Evolutionary conservation across 2,888 invertebrate species (phyloP).

Genomic region (Argyresthia goedartella): DNA sequence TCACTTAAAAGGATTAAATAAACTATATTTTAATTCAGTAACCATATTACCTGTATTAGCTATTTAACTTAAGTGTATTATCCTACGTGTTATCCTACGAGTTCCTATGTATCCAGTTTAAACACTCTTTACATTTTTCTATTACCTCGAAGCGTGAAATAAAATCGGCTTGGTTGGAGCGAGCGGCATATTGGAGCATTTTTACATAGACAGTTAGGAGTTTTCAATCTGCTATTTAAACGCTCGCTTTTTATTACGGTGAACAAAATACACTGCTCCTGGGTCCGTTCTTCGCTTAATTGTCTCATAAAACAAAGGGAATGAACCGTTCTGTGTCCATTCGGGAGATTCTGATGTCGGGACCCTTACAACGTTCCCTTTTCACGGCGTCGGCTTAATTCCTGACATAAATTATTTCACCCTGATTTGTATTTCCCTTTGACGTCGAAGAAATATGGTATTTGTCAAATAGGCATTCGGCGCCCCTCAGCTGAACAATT

Average conservation of each 20-base stretch:
- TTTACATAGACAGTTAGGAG: constrained; percentile 39
- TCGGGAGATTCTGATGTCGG: constrained; percentile 21
- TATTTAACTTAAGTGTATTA: too few species aligned
- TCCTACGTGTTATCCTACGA: neutral
- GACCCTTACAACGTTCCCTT: constrained; percentile 26
- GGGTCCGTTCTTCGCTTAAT: constrained; percentile 41
- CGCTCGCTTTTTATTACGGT: constrained; percentile 31
- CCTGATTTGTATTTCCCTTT: constrained; percentile 19
- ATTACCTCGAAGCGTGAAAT: neutral
- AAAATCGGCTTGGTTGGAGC: neutral
- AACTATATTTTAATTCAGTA: too few species aligned
- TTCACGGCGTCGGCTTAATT: constrained; percentile 28
- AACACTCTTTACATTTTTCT: neutral
- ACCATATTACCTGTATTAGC: too few species aligned
- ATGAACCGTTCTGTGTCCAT: constrained; percentile 35
- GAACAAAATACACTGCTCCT: constrained; percentile 33
- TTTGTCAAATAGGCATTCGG: constrained; percentile 10
- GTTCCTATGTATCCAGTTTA: neutral
- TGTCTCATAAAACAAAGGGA: constrained; percentile 53
- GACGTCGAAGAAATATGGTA: constrained; percentile 21
- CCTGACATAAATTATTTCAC: constrained; percentile 29
- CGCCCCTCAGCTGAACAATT: neutral
- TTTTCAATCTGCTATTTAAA: constrained; percentile 40
- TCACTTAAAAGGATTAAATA: too few species aligned
- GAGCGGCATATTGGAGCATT: constrained; percentile 3